Conservation (phyloP, 2,888 invertebrate species). For the Rhagonycha fulva region DNA sequence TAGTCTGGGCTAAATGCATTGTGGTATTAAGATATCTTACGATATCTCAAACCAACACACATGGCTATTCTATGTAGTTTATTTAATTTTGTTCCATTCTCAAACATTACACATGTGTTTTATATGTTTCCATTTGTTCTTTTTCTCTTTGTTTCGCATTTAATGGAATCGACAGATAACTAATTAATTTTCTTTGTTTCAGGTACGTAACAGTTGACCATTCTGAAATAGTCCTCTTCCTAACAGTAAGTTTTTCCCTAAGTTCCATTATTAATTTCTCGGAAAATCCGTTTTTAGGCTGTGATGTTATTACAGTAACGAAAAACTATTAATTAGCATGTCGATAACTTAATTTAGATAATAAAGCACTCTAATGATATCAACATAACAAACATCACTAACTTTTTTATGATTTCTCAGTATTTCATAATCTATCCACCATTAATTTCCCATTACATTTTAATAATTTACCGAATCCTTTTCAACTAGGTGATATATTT, state of each 20-base stretch:
- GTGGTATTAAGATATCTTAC: conserved; percentile 26
- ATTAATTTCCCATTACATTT: not conserved
- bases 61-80: conserved; percentile 22
- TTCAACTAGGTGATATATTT: not conserved
- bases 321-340: not conserved
- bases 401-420: not conserved
- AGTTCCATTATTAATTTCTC: not conserved
- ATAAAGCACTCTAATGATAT: not conserved
- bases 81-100: conserved; percentile 21
- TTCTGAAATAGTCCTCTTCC: not conserved
- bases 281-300: not conserved
- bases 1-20: conserved; percentile 28
- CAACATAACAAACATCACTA: not conserved
- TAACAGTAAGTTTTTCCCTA: not conserved
- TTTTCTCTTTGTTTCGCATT: not conserved
- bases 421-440: not conserved
- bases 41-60: conserved; percentile 19
- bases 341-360: not conserved
- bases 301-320: not conserved
- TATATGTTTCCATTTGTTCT: not conserved
- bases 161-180: not conserved
- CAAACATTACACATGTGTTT: conserved; percentile 18
- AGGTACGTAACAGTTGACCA: conserved; percentile 7
- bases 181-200: conserved; percentile 9
- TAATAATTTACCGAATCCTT: not conserved